These are phyloP conservation scores for Elysia chlorotica DNA, from an alignment of 1,140 invertebrate genomes.

Conservation along the genomic window DNA sequence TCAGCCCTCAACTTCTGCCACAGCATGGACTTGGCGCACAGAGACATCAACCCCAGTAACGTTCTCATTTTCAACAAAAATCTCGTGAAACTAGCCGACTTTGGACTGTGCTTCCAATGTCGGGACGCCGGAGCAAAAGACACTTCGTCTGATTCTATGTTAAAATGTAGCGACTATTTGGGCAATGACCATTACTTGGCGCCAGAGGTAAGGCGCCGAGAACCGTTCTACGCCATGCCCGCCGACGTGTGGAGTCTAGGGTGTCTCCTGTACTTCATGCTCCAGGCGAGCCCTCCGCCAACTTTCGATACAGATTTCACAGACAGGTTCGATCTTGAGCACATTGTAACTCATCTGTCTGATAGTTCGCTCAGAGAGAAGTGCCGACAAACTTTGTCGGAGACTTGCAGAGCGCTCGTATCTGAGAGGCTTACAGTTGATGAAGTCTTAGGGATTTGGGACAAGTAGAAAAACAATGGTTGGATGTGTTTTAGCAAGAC, in stretches of 20 bases:
- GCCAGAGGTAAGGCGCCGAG: constrained; percentile 31
- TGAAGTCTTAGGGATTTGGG: no score
- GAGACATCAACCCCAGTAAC: constrained; percentile 42
- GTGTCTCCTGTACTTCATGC: constrained; percentile 28
- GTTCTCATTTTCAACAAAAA: constrained; percentile 29
- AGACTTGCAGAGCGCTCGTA: no score
- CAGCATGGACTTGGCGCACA: constrained; percentile 31
- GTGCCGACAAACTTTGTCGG: no score
- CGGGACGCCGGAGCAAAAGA: constrained; percentile 11
- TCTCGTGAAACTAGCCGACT: constrained; percentile 38
- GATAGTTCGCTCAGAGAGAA: no score
- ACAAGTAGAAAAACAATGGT: no score
- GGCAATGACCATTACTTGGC: constrained; percentile 35
- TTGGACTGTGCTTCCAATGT: constrained; percentile 35
- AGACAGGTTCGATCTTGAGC: neutral
- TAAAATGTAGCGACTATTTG: constrained; percentile 38
- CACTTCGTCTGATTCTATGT: constrained; percentile 15
- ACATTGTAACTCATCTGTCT: no score
- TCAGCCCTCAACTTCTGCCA: constrained; percentile 36
- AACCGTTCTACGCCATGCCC: constrained; percentile 30
- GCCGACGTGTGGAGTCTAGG: constrained; percentile 43
- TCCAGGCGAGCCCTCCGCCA: neutral
- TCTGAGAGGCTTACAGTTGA: no score
- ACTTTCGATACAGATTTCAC: neutral
- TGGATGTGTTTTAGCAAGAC: no score